Conservation (phyloP, 2,888 invertebrate genomes). For the Phortica magna region DNA sequence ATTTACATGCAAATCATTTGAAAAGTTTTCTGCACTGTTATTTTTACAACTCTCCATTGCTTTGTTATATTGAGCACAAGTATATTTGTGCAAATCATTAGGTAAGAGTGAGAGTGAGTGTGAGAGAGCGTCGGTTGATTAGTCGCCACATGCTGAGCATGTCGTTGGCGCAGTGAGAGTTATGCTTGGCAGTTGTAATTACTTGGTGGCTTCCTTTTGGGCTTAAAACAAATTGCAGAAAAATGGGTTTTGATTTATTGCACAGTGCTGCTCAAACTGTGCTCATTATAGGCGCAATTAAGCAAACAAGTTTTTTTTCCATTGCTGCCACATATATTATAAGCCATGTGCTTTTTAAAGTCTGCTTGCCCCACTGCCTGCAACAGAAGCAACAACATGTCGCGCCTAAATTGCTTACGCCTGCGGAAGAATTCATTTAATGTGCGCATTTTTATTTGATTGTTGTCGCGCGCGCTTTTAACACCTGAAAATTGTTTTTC, state of each 20-base stretch:
- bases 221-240: background rate
- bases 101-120: background rate
- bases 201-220: background rate
- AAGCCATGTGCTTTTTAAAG: no score
- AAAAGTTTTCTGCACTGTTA: conserved; percentile 41
- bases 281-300: background rate
- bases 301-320: background rate
- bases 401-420: no score
- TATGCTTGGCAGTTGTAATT: background rate
- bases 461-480: no score
- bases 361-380: no score
- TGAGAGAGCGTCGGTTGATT: background rate
- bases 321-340: background rate
- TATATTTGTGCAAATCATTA: background rate
- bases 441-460: no score
- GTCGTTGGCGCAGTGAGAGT: background rate
- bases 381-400: no score
- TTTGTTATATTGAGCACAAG: background rate
- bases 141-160: conserved; percentile 14
- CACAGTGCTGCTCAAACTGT: background rate
- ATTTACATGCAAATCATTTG: conserved; percentile 74
- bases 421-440: no score
- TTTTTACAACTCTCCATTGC: background rate
- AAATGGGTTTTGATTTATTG: conserved; percentile 4
- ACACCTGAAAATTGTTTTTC: no score